A percentile compares a stretch with the other conserved stretches of the same genome.
phyloP scores from a whole-genome alignment of 2,888 invertebrate genomes.

The Rhorus exstirpatorius region DNA sequence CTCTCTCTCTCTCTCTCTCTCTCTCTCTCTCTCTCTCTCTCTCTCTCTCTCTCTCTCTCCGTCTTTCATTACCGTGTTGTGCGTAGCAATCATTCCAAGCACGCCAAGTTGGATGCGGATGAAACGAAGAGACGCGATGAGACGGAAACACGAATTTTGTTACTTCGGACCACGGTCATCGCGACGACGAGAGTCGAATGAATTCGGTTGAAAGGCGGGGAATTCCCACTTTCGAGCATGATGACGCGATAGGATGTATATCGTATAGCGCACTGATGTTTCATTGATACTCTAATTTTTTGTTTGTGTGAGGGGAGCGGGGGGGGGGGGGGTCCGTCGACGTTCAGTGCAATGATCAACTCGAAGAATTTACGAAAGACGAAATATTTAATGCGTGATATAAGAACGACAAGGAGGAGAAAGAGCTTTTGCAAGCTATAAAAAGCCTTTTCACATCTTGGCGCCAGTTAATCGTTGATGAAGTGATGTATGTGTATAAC shows the following conservation, averaged over 20 bases:
- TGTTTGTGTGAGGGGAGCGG: too few relatives aligned
- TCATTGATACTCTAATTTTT: conserved; percentile 8
- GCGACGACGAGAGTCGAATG: conserved; percentile 1
- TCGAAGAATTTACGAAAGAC: conserved; percentile 29
- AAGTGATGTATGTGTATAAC: conserved; percentile 49
- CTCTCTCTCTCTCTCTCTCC: neutral
- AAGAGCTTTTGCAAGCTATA: conserved; percentile 31
- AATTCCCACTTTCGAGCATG: neutral
- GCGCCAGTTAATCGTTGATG: conserved; percentile 67
- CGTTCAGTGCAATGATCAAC: neutral
- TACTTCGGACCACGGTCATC: conserved; percentile 34
- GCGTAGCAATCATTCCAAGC: conserved; percentile 55
- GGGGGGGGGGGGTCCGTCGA: too few relatives aligned
- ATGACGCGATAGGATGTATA: neutral
- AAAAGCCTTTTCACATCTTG: conserved; percentile 59
- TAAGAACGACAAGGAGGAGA: conserved; percentile 8
- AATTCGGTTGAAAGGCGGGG: neutral
- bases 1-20: neutral
- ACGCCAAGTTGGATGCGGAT: conserved; percentile 39
- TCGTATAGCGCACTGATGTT: neutral
- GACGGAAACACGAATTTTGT: conserved; percentile 41
- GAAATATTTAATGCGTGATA: conserved; percentile 32
- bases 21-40: neutral
- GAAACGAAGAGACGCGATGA: conserved; percentile 33
- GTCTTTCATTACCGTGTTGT: conserved; percentile 5